Evolutionary conservation across 1,140 invertebrate genomes (phyloP).

Genomic region (Brachionus koreanus): DNA sequence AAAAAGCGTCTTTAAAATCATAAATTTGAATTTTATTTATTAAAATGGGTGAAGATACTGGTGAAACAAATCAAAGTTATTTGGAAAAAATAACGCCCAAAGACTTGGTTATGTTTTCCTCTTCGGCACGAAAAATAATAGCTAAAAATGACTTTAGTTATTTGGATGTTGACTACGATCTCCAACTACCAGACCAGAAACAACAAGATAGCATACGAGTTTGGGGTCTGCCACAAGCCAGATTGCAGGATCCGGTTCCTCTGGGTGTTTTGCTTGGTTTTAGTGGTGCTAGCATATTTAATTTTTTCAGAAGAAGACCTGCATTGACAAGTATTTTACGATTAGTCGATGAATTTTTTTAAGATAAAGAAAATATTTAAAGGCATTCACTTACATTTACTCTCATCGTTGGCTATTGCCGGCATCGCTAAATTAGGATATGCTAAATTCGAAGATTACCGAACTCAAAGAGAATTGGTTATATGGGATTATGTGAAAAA

Average conservation of each 20-base stretch:
- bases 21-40: conserved; percentile 19
- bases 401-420: neutral
- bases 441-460: conserved; percentile 20
- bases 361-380: neutral
- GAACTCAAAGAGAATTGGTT: conserved; percentile 26
- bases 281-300: neutral
- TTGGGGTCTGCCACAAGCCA: conserved; percentile 11
- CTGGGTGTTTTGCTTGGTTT: conserved; percentile 5
- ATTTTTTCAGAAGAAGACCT: conserved; percentile 17
- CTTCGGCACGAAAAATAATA: conserved; percentile 21
- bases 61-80: conserved; percentile 14
- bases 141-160: conserved; percentile 37
- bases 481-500: conserved; percentile 47
- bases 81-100: conserved; percentile 43
- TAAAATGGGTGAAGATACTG: neutral
- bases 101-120: conserved; percentile 44
- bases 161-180: conserved; percentile 23
- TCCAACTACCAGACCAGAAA: conserved; percentile 9
- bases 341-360: neutral
- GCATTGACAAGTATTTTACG: conserved; percentile 1
- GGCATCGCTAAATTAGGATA: neutral
- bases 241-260: neutral
- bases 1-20: conserved; percentile 25
- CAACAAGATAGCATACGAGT: conserved; percentile 18
- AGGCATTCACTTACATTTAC: conserved; percentile 33